Conservation (phyloP, 2,797 vertebrate genomes). For the Erethizon dorsatum region DNA sequence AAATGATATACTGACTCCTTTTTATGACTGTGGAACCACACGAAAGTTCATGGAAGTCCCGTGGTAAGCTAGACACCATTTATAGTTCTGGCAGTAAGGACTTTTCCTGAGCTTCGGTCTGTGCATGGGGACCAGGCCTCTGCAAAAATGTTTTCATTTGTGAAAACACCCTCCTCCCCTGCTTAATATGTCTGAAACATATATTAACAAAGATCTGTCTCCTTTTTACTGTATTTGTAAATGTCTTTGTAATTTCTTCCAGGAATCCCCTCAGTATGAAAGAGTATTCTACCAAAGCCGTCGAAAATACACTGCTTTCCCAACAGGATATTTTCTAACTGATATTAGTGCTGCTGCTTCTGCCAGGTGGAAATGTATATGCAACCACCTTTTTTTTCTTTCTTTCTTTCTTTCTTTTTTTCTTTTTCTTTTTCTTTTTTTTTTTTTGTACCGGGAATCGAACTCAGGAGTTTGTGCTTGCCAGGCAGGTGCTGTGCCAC, state of each 20-base stretch:
- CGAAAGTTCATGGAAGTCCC: conserved; percentile 1
- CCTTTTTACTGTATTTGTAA: conserved; percentile 37
- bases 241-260: conserved; percentile 22
- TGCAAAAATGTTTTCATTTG: neutral
- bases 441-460: too few species aligned
- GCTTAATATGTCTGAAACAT: neutral
- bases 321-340: neutral
- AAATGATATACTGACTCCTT: conserved; percentile 43
- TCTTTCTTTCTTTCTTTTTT: too few species aligned
- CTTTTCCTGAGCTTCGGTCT: neutral
- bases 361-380: neutral
- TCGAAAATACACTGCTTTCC: neutral
- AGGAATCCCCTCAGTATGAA: neutral
- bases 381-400: neutral
- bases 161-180: neutral
- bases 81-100: neutral
- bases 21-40: conserved; percentile 17
- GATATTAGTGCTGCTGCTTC: neutral
- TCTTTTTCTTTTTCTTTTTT: too few species aligned
- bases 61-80: neutral
- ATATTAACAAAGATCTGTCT: neutral
- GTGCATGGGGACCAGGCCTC: neutral
- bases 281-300: neutral
- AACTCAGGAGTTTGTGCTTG: too few species aligned
- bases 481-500: too few species aligned